Percentiles rank a stretch among this genome's conserved stretches.
Evolutionary conservation across 2,113 vertebrate genomes (phyloP).

Genomic region (Ceratotherium simum): DNA sequence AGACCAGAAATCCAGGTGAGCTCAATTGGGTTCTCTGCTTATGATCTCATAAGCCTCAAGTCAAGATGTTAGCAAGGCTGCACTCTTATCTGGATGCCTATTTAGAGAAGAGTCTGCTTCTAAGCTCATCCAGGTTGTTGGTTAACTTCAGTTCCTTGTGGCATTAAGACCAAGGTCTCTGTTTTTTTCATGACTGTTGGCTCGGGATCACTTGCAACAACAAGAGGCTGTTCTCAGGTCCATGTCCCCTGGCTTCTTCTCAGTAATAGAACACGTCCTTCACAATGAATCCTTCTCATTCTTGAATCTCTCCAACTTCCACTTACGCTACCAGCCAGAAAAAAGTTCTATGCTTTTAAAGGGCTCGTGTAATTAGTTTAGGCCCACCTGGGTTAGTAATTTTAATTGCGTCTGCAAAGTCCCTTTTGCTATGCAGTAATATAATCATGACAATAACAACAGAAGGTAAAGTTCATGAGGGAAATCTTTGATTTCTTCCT

Average conservation of each 20-base stretch:
- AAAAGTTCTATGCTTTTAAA: background rate
- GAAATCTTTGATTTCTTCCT: background rate
- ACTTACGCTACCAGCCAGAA: background rate
- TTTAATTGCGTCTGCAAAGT: background rate
- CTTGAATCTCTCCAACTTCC: background rate
- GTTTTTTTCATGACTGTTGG: background rate
- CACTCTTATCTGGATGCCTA: too few relatives aligned
- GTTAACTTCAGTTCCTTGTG: background rate
- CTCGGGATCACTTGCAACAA: background rate
- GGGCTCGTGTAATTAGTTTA: background rate
- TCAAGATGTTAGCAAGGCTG: background rate
- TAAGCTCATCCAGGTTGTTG: background rate
- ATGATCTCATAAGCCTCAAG: background rate
- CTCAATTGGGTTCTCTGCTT: background rate
- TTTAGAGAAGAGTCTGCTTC: background rate
- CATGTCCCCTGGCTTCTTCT: too few relatives aligned
- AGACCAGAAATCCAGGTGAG: background rate
- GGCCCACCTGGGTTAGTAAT: background rate
- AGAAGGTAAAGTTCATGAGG: background rate
- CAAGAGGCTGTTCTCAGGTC: background rate
- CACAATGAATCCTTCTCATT: background rate
- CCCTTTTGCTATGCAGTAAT: background rate
- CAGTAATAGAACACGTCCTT: background rate
- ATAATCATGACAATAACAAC: background rate
- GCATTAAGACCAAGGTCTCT: background rate